Evolutionary conservation across 2,113 vertebrate genomes (phyloP).

Genomic region (Amia ocellicauda): DNA sequence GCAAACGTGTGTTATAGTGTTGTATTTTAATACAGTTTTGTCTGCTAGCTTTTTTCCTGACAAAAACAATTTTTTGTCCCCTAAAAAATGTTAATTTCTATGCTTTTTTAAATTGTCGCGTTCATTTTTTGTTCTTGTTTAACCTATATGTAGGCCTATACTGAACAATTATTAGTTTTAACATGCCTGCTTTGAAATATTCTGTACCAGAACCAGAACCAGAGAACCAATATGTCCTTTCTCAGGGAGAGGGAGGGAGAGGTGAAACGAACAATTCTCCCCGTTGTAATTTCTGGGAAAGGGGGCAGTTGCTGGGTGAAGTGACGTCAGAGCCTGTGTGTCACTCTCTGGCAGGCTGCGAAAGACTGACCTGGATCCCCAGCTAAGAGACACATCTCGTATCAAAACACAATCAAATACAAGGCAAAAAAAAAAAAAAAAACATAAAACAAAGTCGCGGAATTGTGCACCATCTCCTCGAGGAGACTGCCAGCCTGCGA

Average conservation of each 20-base stretch:
- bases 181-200: too few species aligned
- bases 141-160: too few species aligned
- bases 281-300: constrained; percentile 11
- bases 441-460: background rate
- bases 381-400: constrained; percentile 12
- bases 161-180: too few species aligned
- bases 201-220: background rate
- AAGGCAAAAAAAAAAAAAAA: constrained; percentile 1
- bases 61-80: background rate
- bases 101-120: background rate
- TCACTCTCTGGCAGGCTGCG: constrained; percentile 24
- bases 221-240: background rate
- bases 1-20: too few species aligned
- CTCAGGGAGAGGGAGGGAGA: background rate
- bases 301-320: constrained; percentile 1
- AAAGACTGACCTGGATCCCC: constrained; percentile 25
- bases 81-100: background rate
- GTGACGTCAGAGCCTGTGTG: constrained; percentile 33
- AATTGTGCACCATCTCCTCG: background rate
- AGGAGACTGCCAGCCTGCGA: background rate
- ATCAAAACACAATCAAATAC: constrained; percentile 17
- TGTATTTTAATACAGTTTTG: too few species aligned
- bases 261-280: background rate
- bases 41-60: background rate
- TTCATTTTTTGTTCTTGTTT: too few species aligned